Evolutionary conservation across 2,113 vertebrate genomes (phyloP).

Genomic region (Marcusenius ussheri): DNA sequence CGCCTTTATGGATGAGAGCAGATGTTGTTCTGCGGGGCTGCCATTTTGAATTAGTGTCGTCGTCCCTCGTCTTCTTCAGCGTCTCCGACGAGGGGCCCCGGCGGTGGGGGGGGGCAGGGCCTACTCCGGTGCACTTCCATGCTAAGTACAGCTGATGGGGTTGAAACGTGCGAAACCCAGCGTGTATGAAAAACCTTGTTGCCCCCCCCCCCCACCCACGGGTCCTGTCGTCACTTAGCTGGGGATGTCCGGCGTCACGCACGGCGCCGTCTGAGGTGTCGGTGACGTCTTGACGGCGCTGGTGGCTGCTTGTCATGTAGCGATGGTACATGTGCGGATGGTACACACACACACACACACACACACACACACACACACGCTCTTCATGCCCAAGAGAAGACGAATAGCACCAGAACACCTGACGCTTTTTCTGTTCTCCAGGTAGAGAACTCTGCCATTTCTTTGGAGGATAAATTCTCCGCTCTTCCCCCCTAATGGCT

Average conservation of each 20-base stretch:
- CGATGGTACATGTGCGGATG: not conserved
- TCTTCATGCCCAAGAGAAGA: constrained; percentile 37
- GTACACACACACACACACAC: too few relatives aligned
- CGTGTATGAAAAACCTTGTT: too few relatives aligned
- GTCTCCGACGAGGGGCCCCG: constrained; percentile 28
- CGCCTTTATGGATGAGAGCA: constrained; percentile 97
- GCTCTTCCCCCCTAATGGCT: constrained; percentile 48
- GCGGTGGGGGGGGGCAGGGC: not conserved
- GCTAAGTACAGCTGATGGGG: constrained; percentile 41
- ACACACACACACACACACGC: not conserved
- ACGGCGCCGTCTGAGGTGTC: constrained; percentile 52
- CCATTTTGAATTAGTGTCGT: constrained; percentile 91
- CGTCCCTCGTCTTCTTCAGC: too few relatives aligned
- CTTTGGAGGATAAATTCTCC: constrained; percentile 47
- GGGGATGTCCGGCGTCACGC: constrained; percentile 49
- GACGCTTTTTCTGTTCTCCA: constrained; percentile 57
- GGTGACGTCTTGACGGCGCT: constrained; percentile 51
- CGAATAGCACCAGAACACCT: constrained; percentile 52
- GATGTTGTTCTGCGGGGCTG: constrained; percentile 93
- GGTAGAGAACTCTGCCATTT: constrained; percentile 51
- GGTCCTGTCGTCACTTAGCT: constrained; percentile 46
- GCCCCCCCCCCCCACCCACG: constrained; percentile 28
- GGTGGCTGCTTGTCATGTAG: constrained; percentile 33
- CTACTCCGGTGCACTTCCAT: constrained; percentile 13
- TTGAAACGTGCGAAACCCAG: constrained; percentile 33